Base-by-base conservation (phyloP, 2,797 vertebrate species). In the Syncerus caffer region DNA sequence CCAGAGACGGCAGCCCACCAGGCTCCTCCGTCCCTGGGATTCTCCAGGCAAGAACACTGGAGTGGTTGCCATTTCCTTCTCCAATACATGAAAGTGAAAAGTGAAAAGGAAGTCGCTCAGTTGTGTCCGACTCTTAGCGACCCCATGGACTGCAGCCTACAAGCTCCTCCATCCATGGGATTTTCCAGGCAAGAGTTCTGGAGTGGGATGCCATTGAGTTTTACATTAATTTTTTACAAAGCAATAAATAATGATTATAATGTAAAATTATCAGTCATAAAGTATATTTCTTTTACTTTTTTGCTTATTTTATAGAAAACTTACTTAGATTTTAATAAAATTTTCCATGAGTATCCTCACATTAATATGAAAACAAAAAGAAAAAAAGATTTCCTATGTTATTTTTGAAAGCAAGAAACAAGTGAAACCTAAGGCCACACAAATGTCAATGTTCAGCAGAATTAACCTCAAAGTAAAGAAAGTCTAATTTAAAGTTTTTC, bases 391-490 rank as follows among this genome's bases (percentile, higher is more conserved):
- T 88, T 57, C 50, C 76, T 34, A 51, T 51, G 11, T 85, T 96
- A 71, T 79, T 97, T 97, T 96, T 95, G 67, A 87, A 96, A 86
- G 74, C 11, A 94, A 97, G 91, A 96, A 96, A 97, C 62, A 94
- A 94, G 25, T 71, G 95, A 98, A 97, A 95, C 78, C 55, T 80
- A 90, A 93, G 58, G 80, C 57, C 47, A 67, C 34, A 83, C 76
- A 92, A 95, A 96, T 88, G 60, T 87, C 79, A 95, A 76, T 93
- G 51, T 97, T 94, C 62, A 91, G 93, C 51, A 96, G 80, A 97
- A 95, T 95, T 98, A 98, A 98, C 93, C 97, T 94, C 89, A 97
- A 92, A 86, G 82, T 97, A 98, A 97, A 96, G 97, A 96, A 97
- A 94, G 87, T 58, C 71, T 96, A 98, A 97, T 96, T 98, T 94